phyloP scores from a whole-genome alignment of 2,797 vertebrate genomes.

The Malurus leucopterus region DNA sequence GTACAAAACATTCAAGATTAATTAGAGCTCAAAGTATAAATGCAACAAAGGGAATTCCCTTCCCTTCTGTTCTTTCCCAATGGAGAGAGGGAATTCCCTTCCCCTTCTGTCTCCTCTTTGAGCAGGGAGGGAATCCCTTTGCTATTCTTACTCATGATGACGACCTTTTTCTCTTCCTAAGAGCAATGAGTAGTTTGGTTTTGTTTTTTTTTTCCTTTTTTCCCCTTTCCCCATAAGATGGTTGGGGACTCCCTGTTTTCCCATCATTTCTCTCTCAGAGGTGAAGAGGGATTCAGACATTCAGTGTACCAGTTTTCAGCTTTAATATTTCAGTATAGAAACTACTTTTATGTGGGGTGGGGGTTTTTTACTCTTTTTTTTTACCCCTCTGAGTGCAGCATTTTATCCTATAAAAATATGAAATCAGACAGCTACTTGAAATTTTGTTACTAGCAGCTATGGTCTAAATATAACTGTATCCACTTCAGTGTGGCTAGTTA shows the following conservation, averaged over 20 bases:
- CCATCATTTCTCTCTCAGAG: neutral
- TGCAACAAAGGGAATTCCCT: constrained; percentile 55
- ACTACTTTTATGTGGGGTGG: neutral
- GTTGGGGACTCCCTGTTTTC: neutral
- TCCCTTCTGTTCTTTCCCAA: constrained; percentile 53
- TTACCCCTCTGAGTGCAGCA: neutral
- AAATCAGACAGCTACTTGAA: constrained; percentile 8
- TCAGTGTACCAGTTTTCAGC: neutral
- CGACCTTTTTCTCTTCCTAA: neutral
- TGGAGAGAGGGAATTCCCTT: constrained; percentile 46
- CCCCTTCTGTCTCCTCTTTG: constrained; percentile 43
- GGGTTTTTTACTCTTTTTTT: neutral
- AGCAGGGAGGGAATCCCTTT: constrained; percentile 38
- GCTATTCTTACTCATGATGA: constrained; percentile 40
- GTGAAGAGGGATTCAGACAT: neutral
- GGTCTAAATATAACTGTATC: constrained; percentile 45
- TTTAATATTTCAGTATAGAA: constrained; percentile 20
- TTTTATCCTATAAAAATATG: constrained; percentile 24
- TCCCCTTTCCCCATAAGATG: neutral
- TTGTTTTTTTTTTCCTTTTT: neutral
- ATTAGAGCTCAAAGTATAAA: constrained; percentile 56
- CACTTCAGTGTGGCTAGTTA: constrained; percentile 28
- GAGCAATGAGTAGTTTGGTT: rapidly evolving
- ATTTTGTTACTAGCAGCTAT: constrained; percentile 48
- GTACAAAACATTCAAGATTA: constrained; percentile 59